phyloP scores from a whole-genome alignment of 2,797 vertebrate species.

The Bradypodion ventrale region DNA sequence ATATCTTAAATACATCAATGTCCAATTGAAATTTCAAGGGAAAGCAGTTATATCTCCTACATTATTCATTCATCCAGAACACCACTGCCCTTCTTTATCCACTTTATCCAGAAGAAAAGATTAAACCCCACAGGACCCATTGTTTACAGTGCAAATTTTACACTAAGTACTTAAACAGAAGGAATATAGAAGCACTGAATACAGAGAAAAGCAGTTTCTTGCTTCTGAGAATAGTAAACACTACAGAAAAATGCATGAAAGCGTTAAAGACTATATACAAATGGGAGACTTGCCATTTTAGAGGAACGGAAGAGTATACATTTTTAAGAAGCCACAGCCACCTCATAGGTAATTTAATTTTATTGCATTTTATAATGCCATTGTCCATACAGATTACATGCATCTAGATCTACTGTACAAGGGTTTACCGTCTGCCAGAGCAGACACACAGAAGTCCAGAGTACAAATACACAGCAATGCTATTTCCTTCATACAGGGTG shows the following conservation, averaged over 20 bases:
- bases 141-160: background rate
- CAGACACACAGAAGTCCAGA: constrained; percentile 90
- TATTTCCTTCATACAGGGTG: constrained; percentile 83
- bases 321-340: constrained; percentile 41
- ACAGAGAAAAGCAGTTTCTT: background rate
- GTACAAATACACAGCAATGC: constrained; percentile 85
- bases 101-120: background rate
- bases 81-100: background rate
- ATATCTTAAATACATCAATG: background rate
- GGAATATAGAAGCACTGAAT: background rate
- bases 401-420: constrained; percentile 91
- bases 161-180: constrained; percentile 8
- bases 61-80: background rate
- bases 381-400: constrained; percentile 93
- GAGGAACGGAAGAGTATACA: constrained; percentile 7
- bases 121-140: background rate
- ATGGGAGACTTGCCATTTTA: background rate
- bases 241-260: background rate
- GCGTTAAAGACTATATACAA: background rate
- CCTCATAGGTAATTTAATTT: constrained; percentile 86
- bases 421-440: constrained; percentile 86
- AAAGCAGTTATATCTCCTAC: background rate
- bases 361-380: constrained; percentile 93
- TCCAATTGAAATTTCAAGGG: constrained; percentile 5
- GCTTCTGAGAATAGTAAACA: background rate